Conservation (phyloP, 1,140 invertebrate species). For the Drosophila arawakana region DNA sequence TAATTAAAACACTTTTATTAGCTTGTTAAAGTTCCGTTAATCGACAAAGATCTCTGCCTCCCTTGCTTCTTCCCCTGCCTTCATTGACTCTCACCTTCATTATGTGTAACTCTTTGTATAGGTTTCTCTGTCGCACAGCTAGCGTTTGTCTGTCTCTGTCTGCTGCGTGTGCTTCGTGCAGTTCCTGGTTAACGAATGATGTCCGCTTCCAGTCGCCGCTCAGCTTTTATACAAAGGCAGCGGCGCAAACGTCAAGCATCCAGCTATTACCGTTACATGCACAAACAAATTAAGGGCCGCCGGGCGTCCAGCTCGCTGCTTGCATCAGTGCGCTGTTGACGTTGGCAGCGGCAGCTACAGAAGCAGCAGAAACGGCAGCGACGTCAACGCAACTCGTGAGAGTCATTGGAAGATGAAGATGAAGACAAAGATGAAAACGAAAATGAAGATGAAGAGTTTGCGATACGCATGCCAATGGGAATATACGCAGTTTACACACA, state of each 20-base stretch:
- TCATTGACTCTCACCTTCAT: constrained; percentile 71
- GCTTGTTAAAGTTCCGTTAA: too few relatives aligned
- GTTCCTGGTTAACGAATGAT: constrained; percentile 70
- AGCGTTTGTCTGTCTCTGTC: constrained; percentile 12
- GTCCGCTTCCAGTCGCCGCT: constrained; percentile 47
- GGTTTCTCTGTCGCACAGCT: constrained; percentile 15
- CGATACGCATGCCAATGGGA: constrained; percentile 41
- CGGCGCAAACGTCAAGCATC: constrained; percentile 34
- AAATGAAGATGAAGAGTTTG: constrained; percentile 41
- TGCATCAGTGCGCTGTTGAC: constrained; percentile 20
- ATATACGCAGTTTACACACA: constrained; percentile 1
- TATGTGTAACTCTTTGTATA: constrained; percentile 25
- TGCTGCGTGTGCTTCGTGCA: constrained; percentile 53
- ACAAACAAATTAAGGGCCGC: constrained; percentile 24
- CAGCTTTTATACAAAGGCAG: constrained; percentile 69
- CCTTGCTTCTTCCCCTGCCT: background rate
- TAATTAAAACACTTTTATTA: too few relatives aligned
- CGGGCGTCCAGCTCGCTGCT: constrained; percentile 17
- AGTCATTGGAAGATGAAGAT: constrained; percentile 8
- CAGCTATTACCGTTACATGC: constrained; percentile 47
- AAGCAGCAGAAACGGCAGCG: background rate
- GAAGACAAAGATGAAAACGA: constrained; percentile 31
- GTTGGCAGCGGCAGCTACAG: background rate
- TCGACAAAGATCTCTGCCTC: too few relatives aligned
- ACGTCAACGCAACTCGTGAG: constrained; percentile 25